Base-by-base conservation (phyloP, 2,888 invertebrate species). In the Rhyacophila evoluta region DNA sequence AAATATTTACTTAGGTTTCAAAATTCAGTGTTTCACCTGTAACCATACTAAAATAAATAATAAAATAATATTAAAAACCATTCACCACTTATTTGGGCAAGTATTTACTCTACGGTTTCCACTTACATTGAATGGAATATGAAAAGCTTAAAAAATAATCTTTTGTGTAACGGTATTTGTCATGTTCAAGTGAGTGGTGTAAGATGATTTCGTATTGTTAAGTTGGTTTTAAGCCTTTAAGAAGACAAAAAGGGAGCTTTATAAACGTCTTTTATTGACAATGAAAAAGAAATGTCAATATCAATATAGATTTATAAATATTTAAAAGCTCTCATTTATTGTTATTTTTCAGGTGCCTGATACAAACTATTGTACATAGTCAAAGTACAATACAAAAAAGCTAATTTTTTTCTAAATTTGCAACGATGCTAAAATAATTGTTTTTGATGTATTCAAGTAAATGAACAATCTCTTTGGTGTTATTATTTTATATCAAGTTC, bases 91-190 rank as follows among this genome's bases (percentile, higher is more conserved):
- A 67, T 19, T 67, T 25, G 19, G 72, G 36, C 68, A 72, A 77
- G 72, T 77, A 74, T 77, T 77, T 72, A 77, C 77, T 55, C 69
- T 68, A n/a, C 27, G 69, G 29, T 74, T 28, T 72, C 73, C 77
- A 67, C 77, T 77, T 77, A 73, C 73, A 38, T 55, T 67, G 69
- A 73, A 77, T 67, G 73, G 73, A 29, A 73, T 71, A 71, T 38
- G 29, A 39, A 39, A 73, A 77, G 67, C 37, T 73, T 37, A 72
- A 73, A 77, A 38, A n/a, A n/a, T 11, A 38, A 38, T 3, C 38
- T 38, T 38, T 38, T 68, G 77, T 11, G 11, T 27, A 67, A 67
- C n/a, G 15, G 19, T 15, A 67, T 67, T 27, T 67, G 15, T 11
- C 27, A 67, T 67, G 67, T 67, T 19, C 67, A 67, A 27, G 67